A percentile compares a stretch with the other conserved stretches of the same genome.
These are phyloP conservation scores for Apostichopus japonicus DNA, from an alignment of 35 echinoderm and acorn worm genomes.

Conservation along the genomic window DNA sequence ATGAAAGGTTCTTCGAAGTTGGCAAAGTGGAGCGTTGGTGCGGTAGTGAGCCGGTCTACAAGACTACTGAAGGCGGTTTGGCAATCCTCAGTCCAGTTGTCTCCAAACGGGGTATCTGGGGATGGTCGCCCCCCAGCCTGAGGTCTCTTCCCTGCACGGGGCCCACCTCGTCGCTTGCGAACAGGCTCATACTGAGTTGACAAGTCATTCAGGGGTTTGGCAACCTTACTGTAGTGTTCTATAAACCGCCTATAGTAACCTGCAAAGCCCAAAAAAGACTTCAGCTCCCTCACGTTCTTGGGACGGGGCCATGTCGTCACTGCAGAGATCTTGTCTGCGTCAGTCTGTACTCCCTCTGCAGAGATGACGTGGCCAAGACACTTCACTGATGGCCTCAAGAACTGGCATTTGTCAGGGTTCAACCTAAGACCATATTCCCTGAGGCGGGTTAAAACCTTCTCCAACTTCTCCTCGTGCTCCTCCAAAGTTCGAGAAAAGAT, in stretches of 20 bases:
- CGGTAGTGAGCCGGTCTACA: neutral
- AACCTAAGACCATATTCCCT: constrained; percentile 22
- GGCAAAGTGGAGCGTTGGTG: neutral
- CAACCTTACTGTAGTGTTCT: constrained; percentile 64
- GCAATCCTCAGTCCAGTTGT: constrained; percentile 24
- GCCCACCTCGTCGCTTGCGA: neutral
- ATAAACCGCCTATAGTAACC: constrained; percentile 81
- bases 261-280: constrained; percentile 70
- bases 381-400: constrained; percentile 1
- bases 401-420: constrained; percentile 47
- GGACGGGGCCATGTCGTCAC: constrained; percentile 59
- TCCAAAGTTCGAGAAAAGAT: constrained; percentile 63
- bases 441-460: constrained; percentile 5
- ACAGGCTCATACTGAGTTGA: neutral
- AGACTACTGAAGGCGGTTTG: constrained; percentile 18
- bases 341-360: constrained; percentile 55
- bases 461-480: constrained; percentile 60
- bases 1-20: constrained; percentile 33
- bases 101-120: constrained; percentile 26
- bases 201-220: constrained; percentile 51
- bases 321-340: constrained; percentile 62
- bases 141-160: neutral
- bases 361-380: constrained; percentile 57
- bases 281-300: constrained; percentile 50
- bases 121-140: neutral